A percentile compares a stretch with the other conserved stretches of the same genome.
phyloP scores from a whole-genome alignment of 2,113 vertebrate species.

The Oncorhynchus gorbuscha region DNA sequence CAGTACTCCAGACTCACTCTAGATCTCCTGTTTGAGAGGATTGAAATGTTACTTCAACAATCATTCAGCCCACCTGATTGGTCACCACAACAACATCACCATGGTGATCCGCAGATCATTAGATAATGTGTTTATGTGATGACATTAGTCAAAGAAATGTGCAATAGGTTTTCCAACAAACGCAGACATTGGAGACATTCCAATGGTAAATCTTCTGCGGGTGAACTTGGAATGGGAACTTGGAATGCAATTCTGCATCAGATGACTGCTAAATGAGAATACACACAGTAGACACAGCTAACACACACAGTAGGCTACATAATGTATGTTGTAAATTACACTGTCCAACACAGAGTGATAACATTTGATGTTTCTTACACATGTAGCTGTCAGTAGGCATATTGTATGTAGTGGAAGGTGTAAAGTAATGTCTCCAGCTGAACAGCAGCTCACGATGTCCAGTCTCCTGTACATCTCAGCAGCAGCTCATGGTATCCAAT shows the following conservation, averaged over 20 bases:
- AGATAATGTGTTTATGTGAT: conserved; percentile 49
- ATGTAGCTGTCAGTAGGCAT: neutral
- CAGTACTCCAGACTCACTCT: too few species aligned
- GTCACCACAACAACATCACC: conserved; percentile 67
- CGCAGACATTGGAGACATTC: neutral
- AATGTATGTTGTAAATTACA: neutral
- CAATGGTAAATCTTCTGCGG: neutral
- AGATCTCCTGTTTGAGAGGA: neutral
- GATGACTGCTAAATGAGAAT: neutral
- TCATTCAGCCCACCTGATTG: conserved; percentile 42
- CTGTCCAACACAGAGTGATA: neutral
- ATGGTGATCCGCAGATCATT: conserved; percentile 37
- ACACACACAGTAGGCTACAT: neutral
- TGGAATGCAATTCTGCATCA: neutral
- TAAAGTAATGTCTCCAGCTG: neutral
- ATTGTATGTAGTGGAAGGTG: neutral
- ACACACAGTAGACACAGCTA: too few species aligned
- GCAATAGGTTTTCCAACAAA: conserved; percentile 10
- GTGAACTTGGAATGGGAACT: neutral
- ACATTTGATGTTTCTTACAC: neutral
- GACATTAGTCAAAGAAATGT: conserved; percentile 35
- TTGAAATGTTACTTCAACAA: neutral
- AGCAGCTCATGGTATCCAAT: too few species aligned
- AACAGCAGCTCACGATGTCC: too few species aligned
- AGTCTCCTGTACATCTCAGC: too few species aligned